Conservation (phyloP, 2,113 vertebrate species). For the Larimichthys polyactis region DNA sequence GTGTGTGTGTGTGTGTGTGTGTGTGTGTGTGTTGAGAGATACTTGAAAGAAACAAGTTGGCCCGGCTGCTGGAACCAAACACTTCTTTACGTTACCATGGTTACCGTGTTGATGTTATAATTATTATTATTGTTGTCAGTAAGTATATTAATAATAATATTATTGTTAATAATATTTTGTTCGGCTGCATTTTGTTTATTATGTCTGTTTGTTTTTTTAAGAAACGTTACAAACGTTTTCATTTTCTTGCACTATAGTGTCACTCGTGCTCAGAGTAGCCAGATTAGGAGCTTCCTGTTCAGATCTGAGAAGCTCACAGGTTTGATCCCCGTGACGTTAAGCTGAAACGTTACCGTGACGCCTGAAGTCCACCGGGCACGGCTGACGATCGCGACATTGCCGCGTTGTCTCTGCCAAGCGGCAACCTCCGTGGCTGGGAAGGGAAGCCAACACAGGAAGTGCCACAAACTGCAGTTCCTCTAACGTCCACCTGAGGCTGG, state of each 20-base stretch:
- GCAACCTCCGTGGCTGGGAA: too few relatives aligned
- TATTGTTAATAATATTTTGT: conserved; percentile 68
- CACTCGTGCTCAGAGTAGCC: conserved; percentile 91
- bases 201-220: conserved; percentile 48
- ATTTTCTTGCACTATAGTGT: conserved; percentile 97
- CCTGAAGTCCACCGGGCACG: too few relatives aligned
- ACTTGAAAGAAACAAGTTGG: conserved; percentile 99
- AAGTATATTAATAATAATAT: conserved; percentile 75
- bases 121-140: conserved; percentile 59
- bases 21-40: conserved; percentile 87
- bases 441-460: too few relatives aligned
- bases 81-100: conserved; percentile 89
- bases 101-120: conserved; percentile 77
- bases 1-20: conserved; percentile 44
- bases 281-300: neutral
- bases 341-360: neutral
- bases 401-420: too few relatives aligned
- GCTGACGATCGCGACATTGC: too few relatives aligned
- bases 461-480: too few relatives aligned
- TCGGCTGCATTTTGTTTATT: conserved; percentile 61
- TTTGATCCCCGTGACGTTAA: too few relatives aligned
- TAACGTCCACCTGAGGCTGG: too few relatives aligned
- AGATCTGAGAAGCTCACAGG: neutral
- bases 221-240: conserved; percentile 87
- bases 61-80: conserved; percentile 98